phyloP scores from a whole-genome alignment of 2,888 invertebrate genomes.

The Drosophila mercatorum region DNA sequence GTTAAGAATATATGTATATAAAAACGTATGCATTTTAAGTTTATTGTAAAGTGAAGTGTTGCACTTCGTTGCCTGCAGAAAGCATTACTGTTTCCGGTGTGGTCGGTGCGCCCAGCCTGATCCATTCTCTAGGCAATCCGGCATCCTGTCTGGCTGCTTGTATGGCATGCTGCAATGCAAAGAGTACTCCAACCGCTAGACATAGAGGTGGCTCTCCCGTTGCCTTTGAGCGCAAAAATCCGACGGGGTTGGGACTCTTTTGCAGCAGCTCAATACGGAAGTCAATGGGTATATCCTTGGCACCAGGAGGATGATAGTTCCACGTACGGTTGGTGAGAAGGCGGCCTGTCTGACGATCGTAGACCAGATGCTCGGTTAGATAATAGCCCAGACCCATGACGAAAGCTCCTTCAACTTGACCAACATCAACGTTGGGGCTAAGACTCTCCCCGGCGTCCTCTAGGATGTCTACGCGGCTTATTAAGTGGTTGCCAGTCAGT shows the following conservation, averaged over 20 bases:
- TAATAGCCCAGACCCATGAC: conserved; percentile 92
- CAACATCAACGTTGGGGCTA: conserved; percentile 90
- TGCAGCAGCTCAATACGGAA: conserved; percentile 89
- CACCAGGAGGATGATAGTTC: conserved; percentile 92
- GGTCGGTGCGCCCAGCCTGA: conserved; percentile 81
- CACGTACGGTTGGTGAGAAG: conserved; percentile 91
- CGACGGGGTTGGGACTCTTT: conserved; percentile 85
- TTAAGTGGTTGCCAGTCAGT: conserved; percentile 90
- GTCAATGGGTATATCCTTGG: conserved; percentile 91
- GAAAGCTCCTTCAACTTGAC: conserved; percentile 92
- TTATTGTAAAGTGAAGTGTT: conserved; percentile 34
- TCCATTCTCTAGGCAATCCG: conserved; percentile 84
- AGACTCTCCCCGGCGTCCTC: conserved; percentile 91
- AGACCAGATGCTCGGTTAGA: conserved; percentile 89
- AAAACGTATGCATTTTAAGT: no score
- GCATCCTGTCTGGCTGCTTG: conserved; percentile 88
- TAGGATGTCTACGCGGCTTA: conserved; percentile 89
- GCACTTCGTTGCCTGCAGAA: conserved; percentile 62
- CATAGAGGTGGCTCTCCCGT: conserved; percentile 88
- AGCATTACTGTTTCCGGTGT: conserved; percentile 81
- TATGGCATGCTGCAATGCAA: conserved; percentile 89
- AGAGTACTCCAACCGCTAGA: conserved; percentile 86
- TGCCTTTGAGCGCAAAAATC: conserved; percentile 90
- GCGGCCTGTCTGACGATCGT: conserved; percentile 88
- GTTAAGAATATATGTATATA: neutral